Evolutionary conservation across 2,113 vertebrate species (phyloP).

Genomic region (Crocuta crocuta): DNA sequence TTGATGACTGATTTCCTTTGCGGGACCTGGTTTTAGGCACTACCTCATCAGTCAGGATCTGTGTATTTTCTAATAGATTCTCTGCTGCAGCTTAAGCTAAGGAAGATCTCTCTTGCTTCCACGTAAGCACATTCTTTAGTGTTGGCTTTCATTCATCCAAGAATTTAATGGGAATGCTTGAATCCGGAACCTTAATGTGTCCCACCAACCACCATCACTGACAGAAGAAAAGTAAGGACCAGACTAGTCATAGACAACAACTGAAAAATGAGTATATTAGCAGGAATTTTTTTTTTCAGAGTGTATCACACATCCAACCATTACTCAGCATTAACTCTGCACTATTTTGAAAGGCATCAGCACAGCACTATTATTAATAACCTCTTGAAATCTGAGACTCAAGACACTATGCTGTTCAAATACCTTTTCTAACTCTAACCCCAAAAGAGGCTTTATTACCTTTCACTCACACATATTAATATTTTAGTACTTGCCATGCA

Average conservation of each 20-base stretch:
- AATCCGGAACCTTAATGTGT: background rate
- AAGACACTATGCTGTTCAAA: background rate
- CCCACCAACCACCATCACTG: background rate
- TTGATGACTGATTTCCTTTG: background rate
- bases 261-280: background rate
- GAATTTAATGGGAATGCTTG: constrained; percentile 1
- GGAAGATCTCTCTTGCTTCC: background rate
- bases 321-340: background rate
- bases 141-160: background rate
- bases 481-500: background rate
- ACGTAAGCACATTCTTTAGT: background rate
- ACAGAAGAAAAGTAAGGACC: background rate
- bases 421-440: background rate
- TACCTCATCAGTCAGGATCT: background rate
- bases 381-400: background rate
- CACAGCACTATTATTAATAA: background rate
- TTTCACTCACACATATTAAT: background rate
- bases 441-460: background rate
- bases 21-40: background rate
- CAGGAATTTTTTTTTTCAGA: background rate
- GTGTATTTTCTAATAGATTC: background rate
- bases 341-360: background rate
- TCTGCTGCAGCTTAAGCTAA: background rate
- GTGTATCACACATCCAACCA: background rate
- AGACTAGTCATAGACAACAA: background rate